phyloP scores from a whole-genome alignment of 2,888 invertebrate species.

The Orthosia gracilis region DNA sequence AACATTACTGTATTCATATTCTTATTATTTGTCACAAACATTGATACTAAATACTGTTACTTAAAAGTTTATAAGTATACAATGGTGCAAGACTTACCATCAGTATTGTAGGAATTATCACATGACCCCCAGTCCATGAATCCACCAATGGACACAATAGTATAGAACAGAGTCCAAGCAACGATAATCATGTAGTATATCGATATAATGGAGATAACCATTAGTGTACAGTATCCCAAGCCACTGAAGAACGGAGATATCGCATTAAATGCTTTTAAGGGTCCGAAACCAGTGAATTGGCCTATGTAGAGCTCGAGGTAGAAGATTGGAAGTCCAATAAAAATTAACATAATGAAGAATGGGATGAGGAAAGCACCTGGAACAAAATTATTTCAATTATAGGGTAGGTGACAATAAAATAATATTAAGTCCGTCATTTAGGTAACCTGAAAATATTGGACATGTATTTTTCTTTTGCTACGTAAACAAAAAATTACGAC shows the following conservation, averaged over 20 bases:
- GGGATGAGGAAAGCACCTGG: conserved; percentile 95
- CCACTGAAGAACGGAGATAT: conserved; percentile 92
- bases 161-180: conserved; percentile 95
- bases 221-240: conserved; percentile 93
- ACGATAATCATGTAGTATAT: conserved; percentile 96
- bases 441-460: no score
- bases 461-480: no score
- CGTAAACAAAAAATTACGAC: no score
- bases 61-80: not conserved
- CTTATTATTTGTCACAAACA: not conserved
- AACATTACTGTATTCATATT: not conserved
- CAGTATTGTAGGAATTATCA: conserved; percentile 91
- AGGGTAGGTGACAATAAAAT: no score
- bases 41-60: not conserved
- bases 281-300: conserved; percentile 95
- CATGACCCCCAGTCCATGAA: conserved; percentile 94
- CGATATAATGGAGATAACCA: conserved; percentile 93
- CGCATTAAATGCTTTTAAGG: conserved; percentile 91
- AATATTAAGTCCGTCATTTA: no score
- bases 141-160: conserved; percentile 93
- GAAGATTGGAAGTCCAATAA: conserved; percentile 95
- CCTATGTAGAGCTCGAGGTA: conserved; percentile 95
- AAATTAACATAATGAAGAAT: conserved; percentile 93
- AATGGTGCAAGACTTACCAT: conserved; percentile 85
- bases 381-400: conserved; percentile 70